Percentiles rank a stretch among this genome's conserved stretches.
Evolutionary conservation across 2,113 vertebrate species (phyloP).

Genomic region (Cynopterus brachyotis): DNA sequence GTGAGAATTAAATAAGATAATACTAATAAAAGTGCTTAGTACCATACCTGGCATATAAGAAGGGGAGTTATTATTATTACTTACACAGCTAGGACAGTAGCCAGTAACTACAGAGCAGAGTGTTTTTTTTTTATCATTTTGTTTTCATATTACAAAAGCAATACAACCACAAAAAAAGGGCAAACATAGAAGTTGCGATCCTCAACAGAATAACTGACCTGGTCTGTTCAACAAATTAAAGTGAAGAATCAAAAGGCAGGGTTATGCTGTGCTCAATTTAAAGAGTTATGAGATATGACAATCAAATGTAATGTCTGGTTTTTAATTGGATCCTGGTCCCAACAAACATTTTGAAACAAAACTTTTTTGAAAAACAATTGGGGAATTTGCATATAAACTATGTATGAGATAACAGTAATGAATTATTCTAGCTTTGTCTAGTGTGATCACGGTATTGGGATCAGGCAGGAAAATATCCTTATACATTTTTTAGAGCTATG

Average conservation of each 20-base stretch:
- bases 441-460: not conserved
- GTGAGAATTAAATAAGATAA: not conserved
- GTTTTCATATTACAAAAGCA: not conserved
- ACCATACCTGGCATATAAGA: not conserved
- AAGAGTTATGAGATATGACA: not conserved
- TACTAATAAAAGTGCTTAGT: not conserved
- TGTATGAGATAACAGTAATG: not conserved
- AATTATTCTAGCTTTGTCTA: not conserved
- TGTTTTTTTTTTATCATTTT: not conserved
- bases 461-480: not conserved
- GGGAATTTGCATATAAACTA: not conserved
- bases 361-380: not conserved
- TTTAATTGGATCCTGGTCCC: not conserved
- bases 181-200: not conserved
- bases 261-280: not conserved
- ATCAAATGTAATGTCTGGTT: too few relatives aligned
- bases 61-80: too few relatives aligned
- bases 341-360: not conserved
- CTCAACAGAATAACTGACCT: not conserved
- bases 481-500: not conserved
- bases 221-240: not conserved
- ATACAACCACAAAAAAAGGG: not conserved
- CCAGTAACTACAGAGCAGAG: not conserved
- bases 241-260: not conserved
- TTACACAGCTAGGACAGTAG: not conserved